Base-by-base conservation (phyloP, 2,888 invertebrate genomes). In the Eulithis prunata region DNA sequence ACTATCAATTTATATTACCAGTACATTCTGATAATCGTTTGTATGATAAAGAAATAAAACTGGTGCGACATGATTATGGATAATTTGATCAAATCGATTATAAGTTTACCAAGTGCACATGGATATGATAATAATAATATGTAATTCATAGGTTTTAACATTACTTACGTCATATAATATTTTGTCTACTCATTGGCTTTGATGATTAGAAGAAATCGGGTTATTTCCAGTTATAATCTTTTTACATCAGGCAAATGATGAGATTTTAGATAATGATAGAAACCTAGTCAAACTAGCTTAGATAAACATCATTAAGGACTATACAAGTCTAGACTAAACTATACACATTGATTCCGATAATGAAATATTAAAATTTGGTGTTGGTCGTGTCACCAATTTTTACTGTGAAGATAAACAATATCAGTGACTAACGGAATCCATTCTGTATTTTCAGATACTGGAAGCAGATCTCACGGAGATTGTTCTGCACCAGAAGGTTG, bases 401-500 rank as follows among this genome's bases (percentile, higher is more conserved):
- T 8, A 41, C 10, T 8, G 41, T 10, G 10, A 41, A 8, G 6
- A 41, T 41, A 41, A 8, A 32, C 6, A 32, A 32, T 32, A 32
- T 32, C 32, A 32, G 32, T 32, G 41, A 8, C 41, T 32, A 41
- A 41, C 5, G 8, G 8, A 8, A 41, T 41, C 8, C 10, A 41
- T 41, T 41, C 1, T 49, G 7, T 10, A n/a, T 11, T 72, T 71
- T 49, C 75, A 93, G 92, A 82, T 89, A 0, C 68, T 68, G 12
- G 84, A 86, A 75, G 57, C 69, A 2, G 78, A 81, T 67, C 74
- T 92, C 4, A 77, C 78, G 0, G 86, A 90, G 72, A 88, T 93
- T 13, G 91, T 90, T 12, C 70, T 93, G 21, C 93, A 93, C 68
- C 89, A 90, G 71, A 91, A 90, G 3, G 89, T 92, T 0, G 85